Base-by-base conservation (phyloP, 2,113 vertebrate species). In the Progne subis region DNA sequence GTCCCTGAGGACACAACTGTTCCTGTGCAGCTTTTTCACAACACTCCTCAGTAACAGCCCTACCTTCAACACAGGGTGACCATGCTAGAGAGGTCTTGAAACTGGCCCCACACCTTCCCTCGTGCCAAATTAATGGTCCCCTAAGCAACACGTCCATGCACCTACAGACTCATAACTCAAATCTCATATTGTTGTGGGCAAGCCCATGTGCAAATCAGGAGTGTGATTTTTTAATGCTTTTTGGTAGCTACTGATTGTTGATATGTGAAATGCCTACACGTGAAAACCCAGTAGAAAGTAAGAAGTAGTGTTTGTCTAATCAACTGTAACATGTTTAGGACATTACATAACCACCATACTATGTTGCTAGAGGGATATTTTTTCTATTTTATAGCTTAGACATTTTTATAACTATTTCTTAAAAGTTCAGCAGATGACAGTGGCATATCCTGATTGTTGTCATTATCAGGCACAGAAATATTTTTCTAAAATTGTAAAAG, bases 141-240 rank as follows among this genome's bases (percentile, higher is more conserved):
- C 43, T 49, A 4, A 50, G 67, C 29, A 63, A 5, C 37, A 18
- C 4, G 37, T 37, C 23, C 0, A 0, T 17, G 32, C 19, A 32
- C 28, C 49, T 79, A 24, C 4, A 2, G 18, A 25, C 61, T 67
- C 64, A 39, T 7, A 56, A 4, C 26, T 57, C 0, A 0, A 5
- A 12, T 4, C 37, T 44, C 0, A 0, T 8, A 11, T 4, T 37
- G 8, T 8, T 28, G n/a, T 2, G 4, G 53, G 23, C 26, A 55
- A 18, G 44, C 18, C 37, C 18, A 11, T 1, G 0, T 16, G 39
- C 6, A 5, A 56, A 68, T 34, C 49, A 41, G n/a, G 25, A 39
- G 28, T 8, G 2, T 18, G 11, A 3, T 46, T 67, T 86, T 46
- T 52, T 70, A 11, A 49, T 24, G 19, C 19, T 46, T 53, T 80